These are phyloP conservation scores for Callorhinus ursinus DNA, from an alignment of 2,113 vertebrate genomes.

Conservation along the genomic window DNA sequence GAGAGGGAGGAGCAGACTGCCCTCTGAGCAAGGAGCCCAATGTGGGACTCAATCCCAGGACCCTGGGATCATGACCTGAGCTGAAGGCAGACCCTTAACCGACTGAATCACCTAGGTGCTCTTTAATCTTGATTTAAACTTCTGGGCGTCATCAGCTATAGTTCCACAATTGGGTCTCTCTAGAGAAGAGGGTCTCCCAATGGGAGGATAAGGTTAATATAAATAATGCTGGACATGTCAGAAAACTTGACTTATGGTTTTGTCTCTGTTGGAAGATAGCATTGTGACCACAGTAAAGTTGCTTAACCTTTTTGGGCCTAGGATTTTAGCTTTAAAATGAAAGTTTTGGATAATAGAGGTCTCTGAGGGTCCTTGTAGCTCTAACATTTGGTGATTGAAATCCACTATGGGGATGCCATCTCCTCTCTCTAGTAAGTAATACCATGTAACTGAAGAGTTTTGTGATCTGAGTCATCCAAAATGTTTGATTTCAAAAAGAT, in stretches of 20 bases:
- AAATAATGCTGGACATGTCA: background rate
- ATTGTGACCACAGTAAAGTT: background rate
- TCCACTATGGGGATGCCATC: background rate
- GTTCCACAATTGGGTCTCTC: background rate
- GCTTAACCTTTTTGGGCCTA: background rate
- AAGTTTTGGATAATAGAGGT: background rate
- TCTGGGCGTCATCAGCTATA: background rate
- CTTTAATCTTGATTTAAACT: background rate
- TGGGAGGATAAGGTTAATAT: background rate
- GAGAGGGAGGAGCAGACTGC: background rate
- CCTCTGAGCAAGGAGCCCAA: background rate
- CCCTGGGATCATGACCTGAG: background rate
- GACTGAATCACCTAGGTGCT: background rate
- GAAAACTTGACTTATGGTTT: conserved; percentile 39
- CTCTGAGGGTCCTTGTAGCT: background rate
- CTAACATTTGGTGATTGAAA: conserved; percentile 26
- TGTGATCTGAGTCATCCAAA: background rate
- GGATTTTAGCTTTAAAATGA: conserved; percentile 34
- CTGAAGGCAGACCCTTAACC: background rate
- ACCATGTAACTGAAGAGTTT: background rate
- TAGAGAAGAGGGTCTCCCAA: background rate
- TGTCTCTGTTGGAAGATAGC: background rate
- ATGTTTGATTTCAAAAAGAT: conserved; percentile 58
- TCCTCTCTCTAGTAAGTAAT: background rate
- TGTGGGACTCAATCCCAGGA: background rate